Base-by-base conservation (phyloP, 2,888 invertebrate species). In the Sphaerophoria taeniata region DNA sequence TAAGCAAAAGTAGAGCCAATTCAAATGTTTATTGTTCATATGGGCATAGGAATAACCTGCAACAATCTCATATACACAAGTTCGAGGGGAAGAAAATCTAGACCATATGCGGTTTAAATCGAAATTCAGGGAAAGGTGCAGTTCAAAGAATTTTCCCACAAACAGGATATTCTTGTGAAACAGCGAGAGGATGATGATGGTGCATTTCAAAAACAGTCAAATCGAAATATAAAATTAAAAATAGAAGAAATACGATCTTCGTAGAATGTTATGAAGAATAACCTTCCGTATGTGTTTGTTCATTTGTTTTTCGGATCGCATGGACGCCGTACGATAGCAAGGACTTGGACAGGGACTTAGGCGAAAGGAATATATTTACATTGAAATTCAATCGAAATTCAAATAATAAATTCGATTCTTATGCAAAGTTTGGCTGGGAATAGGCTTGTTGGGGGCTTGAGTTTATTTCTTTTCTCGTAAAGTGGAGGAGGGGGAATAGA, bases 381-480 rank as follows among this genome's bases (percentile, higher is more conserved):
- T 65, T 34, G 65, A 65, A 65, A 65, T 65, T 45, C 49, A 65
- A 65, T 65, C 49, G 34, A 65, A 65, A 58, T 12, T 33, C n/a
- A 5, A 34, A 16, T 4, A 47, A 12, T 34, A 33, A 65, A 49
- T 16, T 6, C 16, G 16, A 65, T 49, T 47, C 34, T 49, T 34
- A 49, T 65, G 49, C 12, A 65, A 65, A 49, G 49, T 36, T 34
- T 65, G 14, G 11, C 24, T 24, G 24, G 24, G 1, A 24, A 24
- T 24, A 16, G 12, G n/a, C 14, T 51, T 51, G n/a, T 16, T 14
- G 36, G 5, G 16, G 43, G 24, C 12, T 43, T 39, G 39, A 39
- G 6, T 49, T 49, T 56, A 14, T n/a, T n/a, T n/a, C n/a, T n/a
- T n/a, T n/a, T n/a, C n/a, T n/a, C n/a, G n/a, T n/a, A n/a, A n/a